Evolutionary conservation across 1,140 invertebrate species (phyloP).

Genomic region (Eriosoma lanigerum): DNA sequence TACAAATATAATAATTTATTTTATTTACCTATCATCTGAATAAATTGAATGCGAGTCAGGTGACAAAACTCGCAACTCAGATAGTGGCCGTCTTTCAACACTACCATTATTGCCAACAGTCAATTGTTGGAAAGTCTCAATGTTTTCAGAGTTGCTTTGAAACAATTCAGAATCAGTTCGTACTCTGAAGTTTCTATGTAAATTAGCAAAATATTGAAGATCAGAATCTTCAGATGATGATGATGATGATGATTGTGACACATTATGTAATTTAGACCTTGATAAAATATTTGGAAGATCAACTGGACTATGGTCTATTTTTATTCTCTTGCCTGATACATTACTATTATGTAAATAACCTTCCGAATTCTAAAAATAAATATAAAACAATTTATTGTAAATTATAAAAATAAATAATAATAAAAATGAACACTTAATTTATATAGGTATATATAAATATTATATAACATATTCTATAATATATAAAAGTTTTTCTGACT

Average conservation of each 20-base stretch:
- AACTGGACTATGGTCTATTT: constrained; percentile 34
- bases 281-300: constrained; percentile 45
- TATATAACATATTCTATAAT: background rate
- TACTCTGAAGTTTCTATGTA: constrained; percentile 25
- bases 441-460: no score
- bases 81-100: constrained; percentile 34
- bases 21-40: constrained; percentile 42
- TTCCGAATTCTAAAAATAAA: constrained; percentile 33
- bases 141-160: constrained; percentile 35
- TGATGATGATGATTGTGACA: background rate
- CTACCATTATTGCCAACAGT: constrained; percentile 37
- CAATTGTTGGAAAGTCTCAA: constrained; percentile 10
- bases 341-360: constrained; percentile 20
- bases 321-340: constrained; percentile 20
- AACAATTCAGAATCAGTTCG: constrained; percentile 29
- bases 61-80: constrained; percentile 23
- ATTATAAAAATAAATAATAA: no score
- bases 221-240: background rate
- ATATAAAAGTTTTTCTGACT: no score
- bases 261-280: constrained; percentile 35
- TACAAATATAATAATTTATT: background rate
- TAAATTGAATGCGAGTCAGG: constrained; percentile 23
- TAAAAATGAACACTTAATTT: no score
- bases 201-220: constrained; percentile 24
- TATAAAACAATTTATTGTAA: background rate